A percentile compares a stretch with the other conserved stretches of the same genome.
Evolutionary conservation across 2,888 invertebrate genomes (phyloP).

Genomic region (Sceliomorpha sp.): DNA sequence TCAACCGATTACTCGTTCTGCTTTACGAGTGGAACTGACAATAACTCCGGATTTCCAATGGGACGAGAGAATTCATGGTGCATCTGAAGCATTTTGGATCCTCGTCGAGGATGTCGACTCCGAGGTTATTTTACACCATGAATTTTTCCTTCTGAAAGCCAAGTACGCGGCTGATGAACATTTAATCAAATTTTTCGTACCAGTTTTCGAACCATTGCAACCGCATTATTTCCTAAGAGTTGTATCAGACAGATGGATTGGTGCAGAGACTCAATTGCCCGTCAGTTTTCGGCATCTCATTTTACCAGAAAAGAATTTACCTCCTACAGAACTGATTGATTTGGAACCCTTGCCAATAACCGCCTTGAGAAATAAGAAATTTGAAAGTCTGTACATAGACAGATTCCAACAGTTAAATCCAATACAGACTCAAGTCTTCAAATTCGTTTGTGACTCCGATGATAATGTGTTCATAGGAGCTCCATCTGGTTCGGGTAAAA

Average conservation of each 20-base stretch:
- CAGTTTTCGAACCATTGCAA: slow-evolving; percentile 98
- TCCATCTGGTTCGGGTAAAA: slow-evolving; percentile 95
- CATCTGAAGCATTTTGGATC: slow-evolving; percentile 93
- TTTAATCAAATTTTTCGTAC: slow-evolving; percentile 97
- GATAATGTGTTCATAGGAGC: slow-evolving; percentile 98
- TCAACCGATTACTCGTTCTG: slow-evolving; percentile 97
- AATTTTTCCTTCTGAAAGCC: slow-evolving; percentile 93
- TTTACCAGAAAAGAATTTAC: slow-evolving; percentile 98
- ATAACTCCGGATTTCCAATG: slow-evolving; percentile 99
- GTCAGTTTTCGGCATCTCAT: slow-evolving; percentile 98
- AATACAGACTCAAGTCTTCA: slow-evolving; percentile 99
- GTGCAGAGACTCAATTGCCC: slow-evolving; percentile 96
- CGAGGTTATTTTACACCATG: slow-evolving; percentile 95
- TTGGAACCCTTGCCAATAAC: slow-evolving; percentile 97
- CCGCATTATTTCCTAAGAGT: slow-evolving; percentile 98
- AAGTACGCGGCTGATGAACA: slow-evolving; percentile 98
- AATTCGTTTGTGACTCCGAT: slow-evolving; percentile 98
- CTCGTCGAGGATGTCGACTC: slow-evolving; percentile 93
- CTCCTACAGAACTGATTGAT: slow-evolving; percentile 98
- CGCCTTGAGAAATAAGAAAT: slow-evolving; percentile 92
- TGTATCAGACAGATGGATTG: slow-evolving; percentile 95
- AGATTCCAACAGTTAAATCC: slow-evolving; percentile 97
- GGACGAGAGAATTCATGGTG: slow-evolving; percentile 95
- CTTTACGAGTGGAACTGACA: slow-evolving; percentile 96
- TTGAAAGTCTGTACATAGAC: slow-evolving; percentile 91